Evolutionary conservation across 2,888 invertebrate species (phyloP).

Genomic region (Caenorhabditis sp.): DNA sequence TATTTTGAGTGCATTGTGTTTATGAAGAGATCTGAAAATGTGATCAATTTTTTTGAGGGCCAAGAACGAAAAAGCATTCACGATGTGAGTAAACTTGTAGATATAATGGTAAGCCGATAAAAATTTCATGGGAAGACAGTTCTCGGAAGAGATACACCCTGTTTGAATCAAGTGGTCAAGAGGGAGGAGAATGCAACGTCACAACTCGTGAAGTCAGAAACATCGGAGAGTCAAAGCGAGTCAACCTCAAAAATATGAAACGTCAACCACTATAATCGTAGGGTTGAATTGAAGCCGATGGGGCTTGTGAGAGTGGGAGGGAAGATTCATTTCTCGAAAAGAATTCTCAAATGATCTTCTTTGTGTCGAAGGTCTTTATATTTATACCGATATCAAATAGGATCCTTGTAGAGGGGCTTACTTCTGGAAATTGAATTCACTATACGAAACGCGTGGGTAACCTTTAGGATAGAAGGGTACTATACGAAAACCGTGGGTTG

Average conservation of each 20-base stretch:
- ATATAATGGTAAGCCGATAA: too few species aligned
- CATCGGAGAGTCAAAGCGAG: slow-evolving; percentile 1
- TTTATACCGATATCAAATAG: background rate
- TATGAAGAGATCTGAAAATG: background rate
- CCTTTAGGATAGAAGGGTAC: background rate
- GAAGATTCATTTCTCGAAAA: background rate
- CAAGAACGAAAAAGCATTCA: too few species aligned
- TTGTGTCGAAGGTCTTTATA: too few species aligned
- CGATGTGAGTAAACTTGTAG: too few species aligned
- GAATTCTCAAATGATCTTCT: background rate
- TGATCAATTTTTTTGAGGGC: too few species aligned
- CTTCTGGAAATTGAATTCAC: background rate
- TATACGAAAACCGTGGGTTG: slow-evolving; percentile 27
- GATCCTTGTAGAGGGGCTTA: too few species aligned
- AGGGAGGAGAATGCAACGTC: background rate
- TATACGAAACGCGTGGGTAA: slow-evolving; percentile 4
- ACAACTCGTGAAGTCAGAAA: slow-evolving; percentile 7
- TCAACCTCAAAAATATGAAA: slow-evolving; percentile 23
- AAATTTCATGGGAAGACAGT: too few species aligned
- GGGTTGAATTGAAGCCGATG: background rate
- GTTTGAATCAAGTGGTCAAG: too few species aligned
- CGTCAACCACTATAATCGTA: slow-evolving; percentile 22
- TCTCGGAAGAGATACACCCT: too few species aligned
- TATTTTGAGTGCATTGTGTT: slow-evolving; percentile 4
- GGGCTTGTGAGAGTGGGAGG: too few species aligned